Percentiles rank a stretch among this genome's conserved stretches.
These are phyloP conservation scores for Empis livida DNA, from an alignment of 2,888 invertebrate species.

Conservation along the genomic window DNA sequence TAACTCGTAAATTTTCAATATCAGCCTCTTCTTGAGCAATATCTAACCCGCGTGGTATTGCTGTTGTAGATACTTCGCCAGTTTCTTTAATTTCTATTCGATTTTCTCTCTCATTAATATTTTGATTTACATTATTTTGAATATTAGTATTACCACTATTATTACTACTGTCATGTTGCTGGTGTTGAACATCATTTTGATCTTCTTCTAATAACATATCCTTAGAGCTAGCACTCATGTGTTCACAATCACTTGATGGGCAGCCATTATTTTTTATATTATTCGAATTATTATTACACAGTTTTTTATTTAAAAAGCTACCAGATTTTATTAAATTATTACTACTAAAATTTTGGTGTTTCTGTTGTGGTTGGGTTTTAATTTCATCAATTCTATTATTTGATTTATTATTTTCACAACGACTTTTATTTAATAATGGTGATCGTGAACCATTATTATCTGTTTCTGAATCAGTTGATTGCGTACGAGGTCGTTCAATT, in stretches of 20 bases:
- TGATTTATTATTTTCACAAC: slow-evolving; percentile 4
- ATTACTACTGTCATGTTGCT: slow-evolving; percentile 18
- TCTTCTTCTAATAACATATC: slow-evolving; percentile 42
- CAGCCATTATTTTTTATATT: slow-evolving; percentile 30
- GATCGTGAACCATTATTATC: slow-evolving; percentile 59
- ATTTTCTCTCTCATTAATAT: slow-evolving; percentile 12
- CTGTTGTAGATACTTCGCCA: slow-evolving; percentile 1
- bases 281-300: slow-evolving; percentile 8
- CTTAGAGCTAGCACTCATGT: slow-evolving; percentile 56
- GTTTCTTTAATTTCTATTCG: slow-evolving; percentile 14
- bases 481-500: slow-evolving; percentile 20
- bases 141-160: slow-evolving; percentile 15
- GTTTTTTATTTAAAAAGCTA: background rate
- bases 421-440: slow-evolving; percentile 44
- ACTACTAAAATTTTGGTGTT: slow-evolving; percentile 8
- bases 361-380: slow-evolving; percentile 9
- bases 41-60: background rate
- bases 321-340: background rate
- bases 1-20: slow-evolving; percentile 1
- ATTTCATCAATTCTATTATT: slow-evolving; percentile 19
- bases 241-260: slow-evolving; percentile 40
- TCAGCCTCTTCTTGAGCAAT: slow-evolving; percentile 1
- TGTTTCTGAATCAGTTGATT: slow-evolving; percentile 47
- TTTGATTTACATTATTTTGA: slow-evolving; percentile 1
- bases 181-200: slow-evolving; percentile 31